A percentile compares a stretch with the other conserved stretches of the same genome.
phyloP scores from a whole-genome alignment of 1,140 invertebrate genomes.

The Scaptomyza hsui region DNA sequence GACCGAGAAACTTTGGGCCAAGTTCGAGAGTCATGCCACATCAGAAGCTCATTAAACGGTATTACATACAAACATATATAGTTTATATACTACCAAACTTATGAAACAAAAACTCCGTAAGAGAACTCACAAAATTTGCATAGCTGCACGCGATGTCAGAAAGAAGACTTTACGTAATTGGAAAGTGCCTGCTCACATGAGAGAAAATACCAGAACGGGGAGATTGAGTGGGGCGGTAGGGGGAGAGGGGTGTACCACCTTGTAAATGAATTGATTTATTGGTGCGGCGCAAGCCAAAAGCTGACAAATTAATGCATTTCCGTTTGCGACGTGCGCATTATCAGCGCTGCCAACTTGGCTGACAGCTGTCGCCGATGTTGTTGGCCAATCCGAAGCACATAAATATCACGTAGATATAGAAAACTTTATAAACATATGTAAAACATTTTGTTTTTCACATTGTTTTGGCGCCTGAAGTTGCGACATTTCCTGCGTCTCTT shows the following conservation, averaged over 20 bases:
- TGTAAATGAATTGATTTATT: conserved; percentile 72
- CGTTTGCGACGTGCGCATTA: conserved; percentile 39
- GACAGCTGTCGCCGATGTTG: conserved; percentile 45
- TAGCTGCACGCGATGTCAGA: conserved; percentile 62
- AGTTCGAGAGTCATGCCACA: conserved; percentile 72
- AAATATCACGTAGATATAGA: conserved; percentile 4
- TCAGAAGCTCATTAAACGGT: conserved; percentile 63
- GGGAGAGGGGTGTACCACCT: conserved; percentile 13
- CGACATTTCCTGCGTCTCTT: conserved; percentile 23
- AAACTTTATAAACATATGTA: neutral
- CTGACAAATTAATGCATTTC: conserved; percentile 78
- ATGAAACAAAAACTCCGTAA: conserved; percentile 23
- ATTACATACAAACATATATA: conserved; percentile 15
- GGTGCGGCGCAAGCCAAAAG: conserved; percentile 39
- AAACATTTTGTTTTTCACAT: neutral
- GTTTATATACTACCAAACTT: neutral
- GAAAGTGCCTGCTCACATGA: conserved; percentile 52
- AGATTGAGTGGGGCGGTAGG: neutral
- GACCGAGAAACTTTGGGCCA: conserved; percentile 25
- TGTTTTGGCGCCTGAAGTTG: conserved; percentile 9
- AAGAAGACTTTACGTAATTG: conserved; percentile 66
- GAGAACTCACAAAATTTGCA: conserved; percentile 47
- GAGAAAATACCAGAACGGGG: conserved; percentile 14
- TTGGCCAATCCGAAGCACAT: conserved; percentile 21
- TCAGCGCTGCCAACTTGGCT: conserved; percentile 33